Evolutionary conservation across 2,113 vertebrate genomes (phyloP), one percentile per base, ranked within the genome.

Genomic region (Myotis brandtii): DNA sequence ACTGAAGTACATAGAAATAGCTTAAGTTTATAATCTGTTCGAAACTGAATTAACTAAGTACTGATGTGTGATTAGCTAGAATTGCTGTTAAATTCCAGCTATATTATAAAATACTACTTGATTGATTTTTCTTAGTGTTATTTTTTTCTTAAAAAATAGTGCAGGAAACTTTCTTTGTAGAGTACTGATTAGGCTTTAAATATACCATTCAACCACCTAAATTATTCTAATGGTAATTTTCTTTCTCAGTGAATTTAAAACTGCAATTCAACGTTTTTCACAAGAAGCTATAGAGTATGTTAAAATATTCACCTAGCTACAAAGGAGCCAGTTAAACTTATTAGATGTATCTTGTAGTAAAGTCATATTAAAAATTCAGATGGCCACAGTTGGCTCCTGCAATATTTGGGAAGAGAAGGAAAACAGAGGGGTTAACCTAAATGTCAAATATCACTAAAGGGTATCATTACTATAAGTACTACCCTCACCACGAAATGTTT

Each of bases 61-160:
- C 79, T 96, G 84, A 94, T 96, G 12, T 81, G 52, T 56, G 83
- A 81, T 92, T 97, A 93, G 85, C 73, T 97, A 77, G 70, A 95
- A 95, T 95, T 97, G 52, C 82, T 93, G 1, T 79, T 95, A 90
- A 93, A 97, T 96, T 98, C 84, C 67, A 92, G n/a, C 95, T 95
- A 83, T 81, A 94, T 52, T 89, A 89, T 90, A 69, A 25, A 87
- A 94, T 80, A 96, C 76, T 92, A 86, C 83, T 93, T 95, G 69
- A 2, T 94, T 96, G n/a, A 56, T 95, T 95, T 95, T 95, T 89
- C 86, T 95, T 62, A 75, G 6, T 12, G n/a, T 66, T 62, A 20
- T 77, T 91, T 56, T 97, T 79, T 43, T 8, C 30, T 64, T 80
- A 86, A 80, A 23, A 80, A 80, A 84, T 80, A 27, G 25, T 20